Evolutionary conservation across 2,888 invertebrate species (phyloP), one percentile per base, ranked within the genome.

Genomic region (Heteropelma amictum): DNA sequence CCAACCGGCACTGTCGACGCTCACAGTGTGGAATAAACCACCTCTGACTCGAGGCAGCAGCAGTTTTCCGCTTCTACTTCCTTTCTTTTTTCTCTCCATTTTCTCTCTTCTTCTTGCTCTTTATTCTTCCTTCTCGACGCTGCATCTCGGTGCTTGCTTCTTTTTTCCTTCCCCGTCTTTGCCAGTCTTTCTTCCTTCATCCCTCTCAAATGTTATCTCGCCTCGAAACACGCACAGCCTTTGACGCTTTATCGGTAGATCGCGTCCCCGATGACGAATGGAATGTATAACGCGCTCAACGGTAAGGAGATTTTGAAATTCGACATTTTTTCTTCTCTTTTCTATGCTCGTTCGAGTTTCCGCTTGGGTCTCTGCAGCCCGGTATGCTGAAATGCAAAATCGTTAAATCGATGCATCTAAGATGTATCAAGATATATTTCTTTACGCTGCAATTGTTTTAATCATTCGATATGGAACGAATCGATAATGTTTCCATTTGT

Each of bases 1-100:
- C 82, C 75, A 80, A 79, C 81, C 79, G 78, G 73, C 70, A 75
- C 71, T 49, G 63, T 77, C 68, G 79, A 81, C 81, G 79, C 64
- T 70, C 68, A 77, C 83, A 42, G 51, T 51, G 47, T 23, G 67
- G 45, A 42, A 65, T 81, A 84, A 81, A 80, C 82, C 76, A 81
- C 77, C 79, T 82, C 77, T 53, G 45, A 69, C 35, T 49, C 42
- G 30, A 38, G 60, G 61, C 76, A 68, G 38, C 47, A 63, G 65
- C 69, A 58, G 79, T 77, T 76, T 51, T 74, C 72, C 63, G 68
- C 79, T 76, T 75, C 74, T 72, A 71, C 78, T 68, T 73, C 65
- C 54, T 74, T 73, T 65, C 77, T 54, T 76, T 73, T 60, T 61
- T 28, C 51, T 49, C 8, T 53, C 51, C 61, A 54, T 61, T 30